These are phyloP conservation scores for Melitaea cinxia DNA, from an alignment of 1,140 invertebrate genomes.

Conservation along the genomic window DNA sequence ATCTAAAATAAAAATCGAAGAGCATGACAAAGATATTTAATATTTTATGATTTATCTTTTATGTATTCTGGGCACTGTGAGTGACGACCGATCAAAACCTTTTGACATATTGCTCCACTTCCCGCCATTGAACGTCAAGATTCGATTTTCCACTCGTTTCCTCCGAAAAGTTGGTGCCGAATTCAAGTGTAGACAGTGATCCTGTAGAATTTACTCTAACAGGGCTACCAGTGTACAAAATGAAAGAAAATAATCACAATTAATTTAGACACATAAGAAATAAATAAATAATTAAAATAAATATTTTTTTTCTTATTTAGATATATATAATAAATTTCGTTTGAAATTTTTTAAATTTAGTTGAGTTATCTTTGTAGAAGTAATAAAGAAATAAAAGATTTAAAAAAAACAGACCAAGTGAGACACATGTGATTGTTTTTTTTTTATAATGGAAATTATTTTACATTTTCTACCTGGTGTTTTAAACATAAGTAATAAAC, in stretches of 20 bases:
- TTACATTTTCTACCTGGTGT: too few species aligned
- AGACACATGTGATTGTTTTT: too few species aligned
- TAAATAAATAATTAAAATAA: too few species aligned
- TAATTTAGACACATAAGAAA: background rate
- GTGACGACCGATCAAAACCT: conserved; percentile 38
- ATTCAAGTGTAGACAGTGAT: conserved; percentile 50
- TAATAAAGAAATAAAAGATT: too few species aligned
- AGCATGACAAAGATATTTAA: conserved; percentile 14
- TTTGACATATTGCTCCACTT: conserved; percentile 49
- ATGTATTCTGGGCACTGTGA: background rate
- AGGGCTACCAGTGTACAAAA: conserved; percentile 21
- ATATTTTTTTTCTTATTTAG: too few species aligned
- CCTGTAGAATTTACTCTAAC: conserved; percentile 51
- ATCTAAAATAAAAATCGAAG: background rate
- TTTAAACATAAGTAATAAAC: too few species aligned
- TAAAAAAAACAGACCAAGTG: too few species aligned
- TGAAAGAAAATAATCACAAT: too few species aligned
- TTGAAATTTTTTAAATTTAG: too few species aligned
- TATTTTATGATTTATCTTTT: background rate
- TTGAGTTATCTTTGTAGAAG: too few species aligned
- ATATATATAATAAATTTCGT: too few species aligned
- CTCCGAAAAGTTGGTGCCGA: conserved; percentile 40
- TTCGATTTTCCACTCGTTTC: conserved; percentile 61
- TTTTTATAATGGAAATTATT: too few species aligned
- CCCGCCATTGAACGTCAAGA: conserved; percentile 40